Evolutionary conservation across 92 coral and sea anemone genomes (phyloP).

Genomic region (Paragorgia papillata): DNA sequence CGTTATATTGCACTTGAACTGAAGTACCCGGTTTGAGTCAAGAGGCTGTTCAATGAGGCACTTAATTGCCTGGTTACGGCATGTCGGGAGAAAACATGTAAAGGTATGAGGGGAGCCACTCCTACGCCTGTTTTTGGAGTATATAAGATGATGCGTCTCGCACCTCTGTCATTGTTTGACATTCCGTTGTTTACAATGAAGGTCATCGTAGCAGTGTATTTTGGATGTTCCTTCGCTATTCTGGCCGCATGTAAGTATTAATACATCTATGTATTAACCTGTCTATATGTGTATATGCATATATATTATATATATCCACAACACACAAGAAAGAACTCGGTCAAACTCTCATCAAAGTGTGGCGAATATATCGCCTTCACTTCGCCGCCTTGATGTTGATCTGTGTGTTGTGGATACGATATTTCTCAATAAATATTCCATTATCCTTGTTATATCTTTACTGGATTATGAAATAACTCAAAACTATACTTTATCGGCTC

Average conservation of each 20-base stretch:
- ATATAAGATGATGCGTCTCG: not conserved
- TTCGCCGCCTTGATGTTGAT: too few species aligned
- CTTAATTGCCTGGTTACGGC: constrained; percentile 19
- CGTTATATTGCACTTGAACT: constrained; percentile 7
- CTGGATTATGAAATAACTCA: too few species aligned
- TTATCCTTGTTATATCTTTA: too few species aligned
- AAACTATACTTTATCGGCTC: too few species aligned
- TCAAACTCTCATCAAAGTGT: not conserved
- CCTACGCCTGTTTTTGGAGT: not conserved
- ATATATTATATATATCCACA: not conserved
- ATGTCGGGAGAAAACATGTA: not conserved
- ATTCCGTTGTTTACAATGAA: not conserved
- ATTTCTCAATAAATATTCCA: too few species aligned
- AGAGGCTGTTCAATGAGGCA: not conserved
- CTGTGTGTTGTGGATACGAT: too few species aligned
- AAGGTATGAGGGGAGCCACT: not conserved
- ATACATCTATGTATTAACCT: too few species aligned
- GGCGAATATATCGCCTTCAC: too few species aligned
- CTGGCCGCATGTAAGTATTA: not conserved
- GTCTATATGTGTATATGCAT: not conserved
- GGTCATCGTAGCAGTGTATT: not conserved
- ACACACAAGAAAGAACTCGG: not conserved
- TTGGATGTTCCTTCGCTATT: not conserved
- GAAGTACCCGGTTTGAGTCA: not conserved
- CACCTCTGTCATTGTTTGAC: not conserved